Percentiles rank a stretch among this genome's conserved stretches.
Conservation (phyloP, 2,888 invertebrate genomes). For the Eulithis prunata region DNA sequence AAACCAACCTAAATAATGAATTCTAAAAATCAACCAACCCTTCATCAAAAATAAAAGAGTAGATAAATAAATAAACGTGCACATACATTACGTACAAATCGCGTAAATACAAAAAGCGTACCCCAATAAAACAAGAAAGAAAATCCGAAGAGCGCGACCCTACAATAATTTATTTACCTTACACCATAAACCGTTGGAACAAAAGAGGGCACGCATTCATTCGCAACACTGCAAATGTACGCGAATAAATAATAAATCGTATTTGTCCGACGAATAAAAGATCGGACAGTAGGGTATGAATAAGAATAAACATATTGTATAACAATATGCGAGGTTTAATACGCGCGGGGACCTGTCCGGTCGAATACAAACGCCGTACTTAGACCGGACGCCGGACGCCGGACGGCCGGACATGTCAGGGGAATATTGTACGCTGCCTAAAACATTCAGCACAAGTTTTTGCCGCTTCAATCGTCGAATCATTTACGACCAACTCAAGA, state of each 20-base stretch:
- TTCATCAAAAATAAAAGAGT: slow-evolving; percentile 39
- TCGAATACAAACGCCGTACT: slow-evolving; percentile 18
- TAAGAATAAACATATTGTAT: slow-evolving; percentile 57
- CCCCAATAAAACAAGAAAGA: slow-evolving; percentile 47
- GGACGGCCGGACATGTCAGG: background rate
- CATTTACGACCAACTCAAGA: background rate
- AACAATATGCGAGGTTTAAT: slow-evolving; percentile 55
- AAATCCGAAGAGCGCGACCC: slow-evolving; percentile 46
- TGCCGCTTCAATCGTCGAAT: background rate
- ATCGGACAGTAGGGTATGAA: slow-evolving; percentile 52
- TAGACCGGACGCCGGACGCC: slow-evolving; percentile 4
- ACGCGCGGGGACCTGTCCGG: slow-evolving; percentile 29
- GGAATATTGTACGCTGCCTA: slow-evolving; percentile 7
- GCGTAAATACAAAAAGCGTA: slow-evolving; percentile 45
- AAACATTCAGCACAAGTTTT: background rate
- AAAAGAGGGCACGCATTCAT: slow-evolving; percentile 48
- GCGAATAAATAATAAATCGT: slow-evolving; percentile 60
- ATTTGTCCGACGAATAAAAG: slow-evolving; percentile 51
- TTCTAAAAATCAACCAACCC: slow-evolving; percentile 31
- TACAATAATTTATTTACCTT: slow-evolving; percentile 48
- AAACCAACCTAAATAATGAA: slow-evolving; percentile 6
- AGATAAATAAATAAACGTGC: slow-evolving; percentile 39
- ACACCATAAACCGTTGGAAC: slow-evolving; percentile 46
- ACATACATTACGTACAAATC: slow-evolving; percentile 35
- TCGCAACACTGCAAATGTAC: slow-evolving; percentile 55